Evolutionary conservation across 2,113 vertebrate species (phyloP).

Genomic region (Notechis scutatus): DNA sequence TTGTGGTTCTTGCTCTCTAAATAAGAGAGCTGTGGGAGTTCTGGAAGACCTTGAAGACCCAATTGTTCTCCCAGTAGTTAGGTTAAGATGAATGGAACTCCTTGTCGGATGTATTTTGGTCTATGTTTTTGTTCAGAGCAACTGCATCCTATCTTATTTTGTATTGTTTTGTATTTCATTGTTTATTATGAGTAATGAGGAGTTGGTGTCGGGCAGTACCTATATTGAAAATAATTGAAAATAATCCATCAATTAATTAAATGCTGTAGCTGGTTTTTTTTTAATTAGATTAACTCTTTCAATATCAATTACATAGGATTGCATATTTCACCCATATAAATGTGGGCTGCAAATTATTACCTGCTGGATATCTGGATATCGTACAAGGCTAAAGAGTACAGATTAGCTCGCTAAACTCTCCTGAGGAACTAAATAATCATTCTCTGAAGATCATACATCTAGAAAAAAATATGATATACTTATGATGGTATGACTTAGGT

Average conservation of each 20-base stretch:
- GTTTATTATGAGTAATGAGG: neutral
- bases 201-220: neutral
- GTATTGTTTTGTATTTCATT: neutral
- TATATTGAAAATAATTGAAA: neutral
- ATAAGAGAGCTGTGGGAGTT: neutral
- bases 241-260: neutral
- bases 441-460: neutral
- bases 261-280: neutral
- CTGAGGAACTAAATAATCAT: neutral
- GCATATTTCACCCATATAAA: neutral
- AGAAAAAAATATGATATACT: neutral
- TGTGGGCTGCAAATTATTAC: neutral
- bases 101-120: neutral
- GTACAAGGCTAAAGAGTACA: neutral
- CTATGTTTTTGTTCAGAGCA: neutral
- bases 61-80: neutral
- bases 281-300: constrained; percentile 10
- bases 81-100: neutral
- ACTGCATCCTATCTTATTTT: neutral
- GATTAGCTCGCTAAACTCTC: neutral
- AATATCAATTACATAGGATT: neutral
- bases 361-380: neutral
- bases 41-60: neutral
- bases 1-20: neutral
- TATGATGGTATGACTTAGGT: neutral